Conservation (phyloP, 2,797 vertebrate genomes). For the Nasua narica region DNA sequence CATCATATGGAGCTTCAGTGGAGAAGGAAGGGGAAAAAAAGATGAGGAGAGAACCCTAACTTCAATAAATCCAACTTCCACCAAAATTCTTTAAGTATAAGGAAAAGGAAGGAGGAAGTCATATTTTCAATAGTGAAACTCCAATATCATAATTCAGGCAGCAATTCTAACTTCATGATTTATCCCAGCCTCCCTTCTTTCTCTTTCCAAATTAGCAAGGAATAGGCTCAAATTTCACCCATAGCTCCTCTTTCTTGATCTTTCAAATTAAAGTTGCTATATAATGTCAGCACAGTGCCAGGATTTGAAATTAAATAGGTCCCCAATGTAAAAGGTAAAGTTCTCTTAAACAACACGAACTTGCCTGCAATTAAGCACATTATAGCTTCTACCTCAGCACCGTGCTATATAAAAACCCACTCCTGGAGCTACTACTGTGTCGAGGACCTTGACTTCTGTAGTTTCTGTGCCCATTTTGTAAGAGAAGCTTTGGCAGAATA, state of each 20-base stretch:
- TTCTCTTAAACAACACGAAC: conserved; percentile 58
- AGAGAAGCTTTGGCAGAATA: conserved; percentile 16
- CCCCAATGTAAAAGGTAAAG: conserved; percentile 51
- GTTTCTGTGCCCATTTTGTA: not conserved
- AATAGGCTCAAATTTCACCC: conserved; percentile 58
- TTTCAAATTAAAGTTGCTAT: conserved; percentile 69
- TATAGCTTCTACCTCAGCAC: not conserved
- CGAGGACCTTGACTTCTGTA: not conserved
- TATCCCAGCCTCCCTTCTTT: conserved; percentile 28
- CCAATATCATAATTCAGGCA: conserved; percentile 23
- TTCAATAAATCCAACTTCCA: not conserved
- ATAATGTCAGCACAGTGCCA: conserved; percentile 60
- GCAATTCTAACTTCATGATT: conserved; percentile 23
- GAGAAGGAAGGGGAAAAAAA: not conserved
- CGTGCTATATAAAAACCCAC: not conserved
- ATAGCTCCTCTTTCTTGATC: conserved; percentile 59
- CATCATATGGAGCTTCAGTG: not conserved
- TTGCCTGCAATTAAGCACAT: conserved; percentile 46
- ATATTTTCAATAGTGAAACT: not conserved
- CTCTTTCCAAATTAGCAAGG: conserved; percentile 60
- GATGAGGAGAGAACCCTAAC: not conserved
- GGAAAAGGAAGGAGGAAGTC: not conserved
- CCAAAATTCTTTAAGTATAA: not conserved
- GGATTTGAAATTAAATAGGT: conserved; percentile 59
- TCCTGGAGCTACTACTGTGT: not conserved